Evolutionary conservation across 1,140 invertebrate species (phyloP).

Genomic region (Drosophila nannoptera): DNA sequence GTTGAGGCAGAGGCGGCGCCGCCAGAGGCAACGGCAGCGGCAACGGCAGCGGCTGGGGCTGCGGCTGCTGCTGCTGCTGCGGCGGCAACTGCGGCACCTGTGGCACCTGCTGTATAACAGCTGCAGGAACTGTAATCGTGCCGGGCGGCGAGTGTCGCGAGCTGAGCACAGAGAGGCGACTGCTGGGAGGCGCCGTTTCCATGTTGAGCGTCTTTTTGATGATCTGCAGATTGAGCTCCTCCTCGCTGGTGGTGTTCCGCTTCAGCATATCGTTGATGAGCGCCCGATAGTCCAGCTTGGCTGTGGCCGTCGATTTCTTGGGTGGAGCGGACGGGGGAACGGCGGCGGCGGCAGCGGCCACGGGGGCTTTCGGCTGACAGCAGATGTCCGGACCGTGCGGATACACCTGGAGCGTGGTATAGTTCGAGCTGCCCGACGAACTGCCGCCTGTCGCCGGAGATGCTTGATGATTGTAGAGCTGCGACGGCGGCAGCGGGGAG

Average conservation of each 20-base stretch:
- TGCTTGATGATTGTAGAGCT: constrained; percentile 32
- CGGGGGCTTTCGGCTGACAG: constrained; percentile 33
- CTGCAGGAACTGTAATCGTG: constrained; percentile 7
- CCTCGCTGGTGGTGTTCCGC: constrained; percentile 66
- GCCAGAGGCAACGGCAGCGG: constrained; percentile 56
- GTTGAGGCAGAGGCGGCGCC: constrained; percentile 37
- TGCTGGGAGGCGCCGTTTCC: constrained; percentile 31
- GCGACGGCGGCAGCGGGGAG: constrained; percentile 58
- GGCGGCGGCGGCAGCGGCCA: constrained; percentile 8
- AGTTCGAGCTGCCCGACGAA: constrained; percentile 39
- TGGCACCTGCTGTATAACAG: constrained; percentile 27
- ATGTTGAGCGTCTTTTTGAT: constrained; percentile 75
- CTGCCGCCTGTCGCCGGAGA: constrained; percentile 19
- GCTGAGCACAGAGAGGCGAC: constrained; percentile 8
- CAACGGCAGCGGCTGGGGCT: constrained; percentile 46
- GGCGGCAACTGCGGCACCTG: constrained; percentile 1
- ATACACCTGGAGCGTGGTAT: constrained; percentile 62
- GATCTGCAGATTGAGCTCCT: constrained; percentile 74
- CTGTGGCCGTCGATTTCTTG: constrained; percentile 38
- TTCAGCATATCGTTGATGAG: constrained; percentile 69
- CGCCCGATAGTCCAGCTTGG: constrained; percentile 71
- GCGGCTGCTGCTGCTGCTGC: constrained; percentile 69
- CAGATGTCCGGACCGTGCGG: constrained; percentile 66
- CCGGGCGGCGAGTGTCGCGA: background rate
- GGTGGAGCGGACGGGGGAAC: background rate